Base-by-base conservation (phyloP, 2,113 vertebrate species). In the Caranx melampygus region DNA sequence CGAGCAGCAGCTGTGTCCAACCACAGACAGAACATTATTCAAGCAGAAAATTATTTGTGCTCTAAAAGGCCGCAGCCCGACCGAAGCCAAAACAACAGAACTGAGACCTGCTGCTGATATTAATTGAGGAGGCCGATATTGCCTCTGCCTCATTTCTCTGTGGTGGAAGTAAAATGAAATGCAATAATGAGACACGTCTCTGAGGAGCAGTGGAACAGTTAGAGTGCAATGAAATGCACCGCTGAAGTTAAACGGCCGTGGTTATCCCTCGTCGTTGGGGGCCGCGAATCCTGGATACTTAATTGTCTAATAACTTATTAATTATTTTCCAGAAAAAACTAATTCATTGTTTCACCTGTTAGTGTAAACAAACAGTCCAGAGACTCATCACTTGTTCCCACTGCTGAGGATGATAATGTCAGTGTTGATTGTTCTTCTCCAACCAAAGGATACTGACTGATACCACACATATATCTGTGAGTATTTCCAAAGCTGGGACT, bases 91-190 rank as follows among this genome's bases (percentile, higher is more conserved):
- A 26, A 26, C 26, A 26, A 72, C 40, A 6, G 15, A 59, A 60
- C 15, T 14, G 3, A 73, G 58, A 49, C 15, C 10, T 15, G 42
- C 14, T 37, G 45, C 31, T 49, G 37, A 40, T 6, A 12, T 67
- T 71, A 26, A 72, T 12, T 42, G 6, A 58, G 49, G 44, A 78
- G 42, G 31, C 34, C 21, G 55, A 44, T 69, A n/a, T 62, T 62
- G 62, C 54, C 35, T 8, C 72, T 54, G 20, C 37, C 37, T 37
- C 5, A 37, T 37, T 37, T 37, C n/a, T 75, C 44, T n/a, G 55
- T 59, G 66, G 52, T 63, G 52, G 21, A 34, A 72, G 15, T 26
- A 57, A 61, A 75, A 49, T 70, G 3, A 78, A 74, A 59, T 20
- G 47, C 21, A 67, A 65, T 11, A 10, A 51, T 51, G 49, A 57